A percentile compares a stretch with the other conserved stretches of the same genome.
Conservation (phyloP, 1,140 invertebrate genomes). For the Glossosoma conforme region DNA sequence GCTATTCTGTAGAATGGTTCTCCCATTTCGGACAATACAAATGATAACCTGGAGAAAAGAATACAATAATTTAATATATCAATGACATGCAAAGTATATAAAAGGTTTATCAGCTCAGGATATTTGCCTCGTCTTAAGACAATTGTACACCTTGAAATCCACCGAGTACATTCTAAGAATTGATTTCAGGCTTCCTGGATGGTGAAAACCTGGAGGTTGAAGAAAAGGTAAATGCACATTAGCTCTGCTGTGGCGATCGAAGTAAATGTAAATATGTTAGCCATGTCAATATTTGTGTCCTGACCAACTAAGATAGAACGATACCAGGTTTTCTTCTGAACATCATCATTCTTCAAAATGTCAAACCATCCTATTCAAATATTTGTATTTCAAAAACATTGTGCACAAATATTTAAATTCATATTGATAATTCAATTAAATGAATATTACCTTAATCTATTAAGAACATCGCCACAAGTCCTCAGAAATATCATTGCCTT, state of each 20-base stretch:
- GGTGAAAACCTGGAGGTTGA: too few species aligned
- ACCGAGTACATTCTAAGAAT: too few species aligned
- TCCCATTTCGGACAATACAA: constrained; percentile 32
- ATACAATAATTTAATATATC: constrained; percentile 13
- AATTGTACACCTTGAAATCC: too few species aligned
- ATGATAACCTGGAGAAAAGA: constrained; percentile 35
- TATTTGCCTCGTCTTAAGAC: too few species aligned
- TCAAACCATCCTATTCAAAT: neutral
- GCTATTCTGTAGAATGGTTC: constrained; percentile 32
- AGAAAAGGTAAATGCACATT: too few species aligned
- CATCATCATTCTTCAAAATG: neutral
- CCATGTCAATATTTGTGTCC: too few species aligned
- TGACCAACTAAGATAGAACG: neutral
- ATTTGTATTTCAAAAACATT: neutral
- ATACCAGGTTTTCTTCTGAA: neutral
- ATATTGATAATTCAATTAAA: neutral
- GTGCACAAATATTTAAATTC: neutral
- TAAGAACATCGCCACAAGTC: constrained; percentile 39
- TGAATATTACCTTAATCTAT: constrained; percentile 43
- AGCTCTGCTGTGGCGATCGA: too few species aligned
- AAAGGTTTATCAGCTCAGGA: too few species aligned
- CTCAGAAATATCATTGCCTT: constrained; percentile 22
- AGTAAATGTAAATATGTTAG: too few species aligned
- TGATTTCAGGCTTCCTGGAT: too few species aligned
- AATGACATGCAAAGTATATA: neutral